A percentile compares a stretch with the other conserved stretches of the same genome.
Evolutionary conservation across 2,113 vertebrate species (phyloP).

Genomic region (Labrus mixtus): DNA sequence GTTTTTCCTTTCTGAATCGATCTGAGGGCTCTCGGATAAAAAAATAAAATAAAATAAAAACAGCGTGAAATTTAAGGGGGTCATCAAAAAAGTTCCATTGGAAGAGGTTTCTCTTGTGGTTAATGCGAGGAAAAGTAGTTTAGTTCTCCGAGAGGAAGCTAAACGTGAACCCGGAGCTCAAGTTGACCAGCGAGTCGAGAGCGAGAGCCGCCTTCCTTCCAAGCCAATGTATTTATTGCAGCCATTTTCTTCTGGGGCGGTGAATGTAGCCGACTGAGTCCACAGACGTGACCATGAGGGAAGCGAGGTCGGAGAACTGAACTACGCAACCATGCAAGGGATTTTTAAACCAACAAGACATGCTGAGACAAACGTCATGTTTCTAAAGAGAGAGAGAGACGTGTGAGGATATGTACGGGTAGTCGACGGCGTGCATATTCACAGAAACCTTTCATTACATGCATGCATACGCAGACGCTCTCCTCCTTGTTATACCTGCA

Average conservation of each 20-base stretch:
- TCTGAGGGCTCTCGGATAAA: conserved; percentile 74
- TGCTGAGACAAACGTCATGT: conserved; percentile 53
- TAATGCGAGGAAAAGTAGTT: conserved; percentile 34
- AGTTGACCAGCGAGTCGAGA: conserved; percentile 57
- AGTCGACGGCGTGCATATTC: conserved; percentile 43
- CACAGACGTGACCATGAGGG: conserved; percentile 74
- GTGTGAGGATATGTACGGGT: conserved; percentile 44
- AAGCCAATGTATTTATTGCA: conserved; percentile 82
- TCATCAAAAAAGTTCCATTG: conserved; percentile 48
- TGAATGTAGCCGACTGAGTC: conserved; percentile 82
- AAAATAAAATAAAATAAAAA: conserved; percentile 45
- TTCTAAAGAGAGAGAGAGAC: conserved; percentile 21
- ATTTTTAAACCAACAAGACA: conserved; percentile 52
- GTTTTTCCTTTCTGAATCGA: conserved; percentile 52
- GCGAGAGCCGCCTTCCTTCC: conserved; percentile 62
- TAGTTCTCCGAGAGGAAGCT: conserved; percentile 47
- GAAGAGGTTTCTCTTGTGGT: conserved; percentile 46
- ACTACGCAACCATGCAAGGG: conserved; percentile 71
- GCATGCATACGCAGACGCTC: conserved; percentile 52
- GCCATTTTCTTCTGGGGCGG: conserved; percentile 68
- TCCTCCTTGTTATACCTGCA: conserved; percentile 65
- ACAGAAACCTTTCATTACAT: conserved; percentile 32
- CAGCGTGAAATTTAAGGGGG: conserved; percentile 61
- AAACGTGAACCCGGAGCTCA: conserved; percentile 42
- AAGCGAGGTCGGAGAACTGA: conserved; percentile 74